phyloP scores from a whole-genome alignment of 2,797 vertebrate species.

The Pseudomugil gertrudae region DNA sequence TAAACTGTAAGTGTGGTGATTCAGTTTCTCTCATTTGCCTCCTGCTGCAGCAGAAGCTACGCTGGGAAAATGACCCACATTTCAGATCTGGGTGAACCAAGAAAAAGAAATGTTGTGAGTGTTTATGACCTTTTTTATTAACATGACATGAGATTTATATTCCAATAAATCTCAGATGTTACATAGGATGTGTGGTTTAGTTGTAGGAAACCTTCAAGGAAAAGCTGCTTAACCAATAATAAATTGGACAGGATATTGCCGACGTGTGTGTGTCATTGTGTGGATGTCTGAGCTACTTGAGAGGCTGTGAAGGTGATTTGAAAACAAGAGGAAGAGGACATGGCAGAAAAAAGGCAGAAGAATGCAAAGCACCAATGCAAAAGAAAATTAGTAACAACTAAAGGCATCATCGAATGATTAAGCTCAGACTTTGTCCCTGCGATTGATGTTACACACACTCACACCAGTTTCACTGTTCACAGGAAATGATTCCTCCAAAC shows the following conservation, averaged over 20 bases:
- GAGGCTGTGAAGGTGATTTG: constrained; percentile 26
- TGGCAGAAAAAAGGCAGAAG: neutral
- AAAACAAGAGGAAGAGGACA: constrained; percentile 13
- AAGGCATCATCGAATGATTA: constrained; percentile 1
- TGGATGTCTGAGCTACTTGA: constrained; percentile 2
- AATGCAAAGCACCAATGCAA: neutral
- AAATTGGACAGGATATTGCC: constrained; percentile 34
- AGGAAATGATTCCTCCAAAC: neutral
- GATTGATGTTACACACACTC: constrained; percentile 1
- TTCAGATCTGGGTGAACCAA: constrained; percentile 28
- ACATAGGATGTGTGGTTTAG: constrained; percentile 11
- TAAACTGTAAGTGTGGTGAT: constrained; percentile 41
- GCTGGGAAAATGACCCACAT: constrained; percentile 42
- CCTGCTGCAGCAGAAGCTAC: neutral
- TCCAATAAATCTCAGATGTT: neutral
- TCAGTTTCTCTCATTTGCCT: constrained; percentile 18
- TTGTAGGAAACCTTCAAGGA: neutral
- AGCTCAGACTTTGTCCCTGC: neutral
- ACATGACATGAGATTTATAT: neutral
- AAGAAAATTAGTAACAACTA: neutral
- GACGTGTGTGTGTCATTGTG: constrained; percentile 7
- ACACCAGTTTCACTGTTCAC: constrained; percentile 4
- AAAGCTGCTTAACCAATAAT: constrained; percentile 35
- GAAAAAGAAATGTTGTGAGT: neutral
- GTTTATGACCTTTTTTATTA: neutral